Evolutionary conservation across 1,140 invertebrate genomes (phyloP), one percentile per base, ranked within the genome.

Genomic region (Drosophila ogumai): DNA sequence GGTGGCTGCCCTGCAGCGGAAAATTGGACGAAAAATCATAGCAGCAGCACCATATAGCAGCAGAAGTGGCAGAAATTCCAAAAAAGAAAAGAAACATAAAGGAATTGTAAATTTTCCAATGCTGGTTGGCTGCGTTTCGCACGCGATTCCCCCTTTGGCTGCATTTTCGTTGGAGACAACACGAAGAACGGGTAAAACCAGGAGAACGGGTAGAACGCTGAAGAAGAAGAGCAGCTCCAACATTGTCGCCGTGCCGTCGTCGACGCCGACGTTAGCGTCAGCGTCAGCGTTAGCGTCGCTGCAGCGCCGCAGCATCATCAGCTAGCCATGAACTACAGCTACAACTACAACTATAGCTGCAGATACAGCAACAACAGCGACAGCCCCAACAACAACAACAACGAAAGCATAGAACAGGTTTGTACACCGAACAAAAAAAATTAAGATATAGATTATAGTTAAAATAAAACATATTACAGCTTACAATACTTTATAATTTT

Each of bases 381-480:
- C 19, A 36, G 28, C 58, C 60, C 25, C 71, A 36, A 46, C 61
- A 74, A 57, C 57, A 75, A 71, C 50, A 75, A 65, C 66, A 78
- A 80, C 72, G 55, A 80, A 79, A 64, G 57, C 84, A 87, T 84
- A 90, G 85, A 90, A 90, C 85, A 90, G 85, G 85, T 90, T 90
- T 90, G 85, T 81, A 75, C 66, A 67, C 61, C 2, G 34, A 60
- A 31, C 4, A 17, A 64, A 64, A 59, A 59, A 43, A 36, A 22
- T 1, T 9, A 9, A 34, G 0, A 7, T 7, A 12, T 10, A 17
- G 15, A 13, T 13, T 13, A 5, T 4, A 52, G 0, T 19, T 52
- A 13, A 52, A 52, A 34, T 0, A 13, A 19, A 17, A 46, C 3
- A 13, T 12, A 13, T 22, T 44, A 13, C 19, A 22, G 13, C 10